phyloP scores from a whole-genome alignment of 2,797 vertebrate species.

The Channa striata region DNA sequence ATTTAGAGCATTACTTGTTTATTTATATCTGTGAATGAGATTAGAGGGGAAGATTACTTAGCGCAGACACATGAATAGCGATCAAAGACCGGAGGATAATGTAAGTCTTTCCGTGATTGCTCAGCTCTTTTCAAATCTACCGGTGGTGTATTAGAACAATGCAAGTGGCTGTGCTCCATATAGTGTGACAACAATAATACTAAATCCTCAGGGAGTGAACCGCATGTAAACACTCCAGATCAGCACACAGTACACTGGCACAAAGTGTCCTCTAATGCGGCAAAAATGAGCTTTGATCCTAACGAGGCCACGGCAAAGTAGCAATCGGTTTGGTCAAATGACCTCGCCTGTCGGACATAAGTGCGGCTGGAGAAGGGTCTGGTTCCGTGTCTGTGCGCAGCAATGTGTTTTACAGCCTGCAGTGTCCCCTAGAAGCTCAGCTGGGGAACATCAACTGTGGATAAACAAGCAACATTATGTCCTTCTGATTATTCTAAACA shows the following conservation, averaged over 20 bases:
- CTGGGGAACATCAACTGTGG: constrained; percentile 43
- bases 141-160: constrained; percentile 84
- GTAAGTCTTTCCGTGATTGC: constrained; percentile 83
- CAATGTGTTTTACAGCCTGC: constrained; percentile 47
- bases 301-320: constrained; percentile 49
- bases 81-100: constrained; percentile 87
- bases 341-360: constrained; percentile 53
- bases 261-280: constrained; percentile 71
- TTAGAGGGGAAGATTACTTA: constrained; percentile 87
- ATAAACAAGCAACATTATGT: constrained; percentile 65
- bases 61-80: constrained; percentile 83
- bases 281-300: constrained; percentile 75
- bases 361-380: constrained; percentile 27
- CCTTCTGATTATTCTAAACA: constrained; percentile 67
- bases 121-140: constrained; percentile 80
- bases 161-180: constrained; percentile 74
- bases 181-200: constrained; percentile 82
- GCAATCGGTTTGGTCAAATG: constrained; percentile 54
- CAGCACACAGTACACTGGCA: constrained; percentile 62
- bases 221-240: constrained; percentile 78
- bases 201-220: constrained; percentile 80
- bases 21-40: constrained; percentile 88
- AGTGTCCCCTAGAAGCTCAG: constrained; percentile 39
- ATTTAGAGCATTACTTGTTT: constrained; percentile 85
- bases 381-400: constrained; percentile 38